Percentiles rank a stretch among this genome's conserved stretches.
phyloP scores from a whole-genome alignment of 2,888 invertebrate species.

The Flexamia atlantica region DNA sequence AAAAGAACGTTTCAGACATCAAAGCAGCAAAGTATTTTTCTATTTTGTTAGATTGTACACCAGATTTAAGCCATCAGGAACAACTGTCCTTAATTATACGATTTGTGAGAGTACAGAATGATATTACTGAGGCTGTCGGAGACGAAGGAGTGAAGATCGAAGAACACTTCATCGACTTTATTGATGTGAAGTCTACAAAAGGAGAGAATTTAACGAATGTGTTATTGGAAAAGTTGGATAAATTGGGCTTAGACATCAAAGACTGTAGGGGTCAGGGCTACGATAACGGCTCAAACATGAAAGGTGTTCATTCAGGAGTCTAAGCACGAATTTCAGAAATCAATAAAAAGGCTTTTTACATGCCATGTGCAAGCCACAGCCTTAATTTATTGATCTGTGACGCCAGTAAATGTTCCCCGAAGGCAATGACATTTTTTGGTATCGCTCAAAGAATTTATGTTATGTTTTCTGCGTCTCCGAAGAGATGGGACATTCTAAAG shows the following conservation, averaged over 20 bases:
- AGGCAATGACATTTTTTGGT: constrained; percentile 61
- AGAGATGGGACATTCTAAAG: constrained; percentile 58
- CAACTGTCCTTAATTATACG: constrained; percentile 63
- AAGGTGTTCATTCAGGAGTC: constrained; percentile 63
- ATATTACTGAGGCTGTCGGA: constrained; percentile 8
- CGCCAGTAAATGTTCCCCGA: constrained; percentile 58
- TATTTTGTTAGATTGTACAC: constrained; percentile 65
- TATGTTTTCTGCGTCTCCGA: constrained; percentile 53
- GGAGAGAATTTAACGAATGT: constrained; percentile 61
- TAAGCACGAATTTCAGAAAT: constrained; percentile 65
- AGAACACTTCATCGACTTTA: constrained; percentile 61
- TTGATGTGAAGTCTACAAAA: constrained; percentile 57
- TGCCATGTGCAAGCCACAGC: constrained; percentile 63
- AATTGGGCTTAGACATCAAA: constrained; percentile 65
- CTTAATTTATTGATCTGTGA: constrained; percentile 9
- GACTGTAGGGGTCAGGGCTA: constrained; percentile 68
- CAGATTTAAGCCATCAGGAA: constrained; percentile 62
- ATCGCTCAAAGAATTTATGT: constrained; percentile 56
- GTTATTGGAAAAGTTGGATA: constrained; percentile 57
- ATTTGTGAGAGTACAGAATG: constrained; percentile 52
- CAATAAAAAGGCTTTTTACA: constrained; percentile 66
- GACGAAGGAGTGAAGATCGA: constrained; percentile 7
- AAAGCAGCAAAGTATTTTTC: constrained; percentile 66
- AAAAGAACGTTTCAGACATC: constrained; percentile 58
- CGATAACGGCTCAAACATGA: constrained; percentile 69